A percentile compares a stretch with the other conserved stretches of the same genome.
Evolutionary conservation across 64 coral and sea anemone species (phyloP).

Genomic region (Pocillopora verrucosa): DNA sequence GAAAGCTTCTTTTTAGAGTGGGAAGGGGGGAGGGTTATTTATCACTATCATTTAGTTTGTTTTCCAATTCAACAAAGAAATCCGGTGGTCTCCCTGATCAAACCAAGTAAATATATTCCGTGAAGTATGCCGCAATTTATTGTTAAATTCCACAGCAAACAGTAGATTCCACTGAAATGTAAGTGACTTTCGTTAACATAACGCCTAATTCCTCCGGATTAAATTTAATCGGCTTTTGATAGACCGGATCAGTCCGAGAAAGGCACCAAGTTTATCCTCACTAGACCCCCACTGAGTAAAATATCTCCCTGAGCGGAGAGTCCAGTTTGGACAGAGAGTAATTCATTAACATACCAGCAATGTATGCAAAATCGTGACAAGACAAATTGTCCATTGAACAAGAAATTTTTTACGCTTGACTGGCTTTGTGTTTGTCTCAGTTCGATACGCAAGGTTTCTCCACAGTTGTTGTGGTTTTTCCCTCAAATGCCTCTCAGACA

Average conservation of each 20-base stretch:
- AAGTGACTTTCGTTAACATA: too few relatives aligned
- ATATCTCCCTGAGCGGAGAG: neutral
- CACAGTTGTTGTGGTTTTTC: neutral
- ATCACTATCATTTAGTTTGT: too few relatives aligned
- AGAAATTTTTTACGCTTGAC: constrained; percentile 37
- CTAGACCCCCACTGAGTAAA: neutral
- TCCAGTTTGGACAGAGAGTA: neutral
- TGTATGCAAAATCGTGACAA: neutral
- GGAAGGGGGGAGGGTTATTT: too few relatives aligned
- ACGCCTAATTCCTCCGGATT: too few relatives aligned
- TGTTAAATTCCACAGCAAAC: too few relatives aligned
- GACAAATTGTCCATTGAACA: neutral
- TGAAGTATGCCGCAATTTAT: too few relatives aligned
- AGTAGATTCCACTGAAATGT: too few relatives aligned
- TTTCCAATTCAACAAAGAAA: too few relatives aligned
- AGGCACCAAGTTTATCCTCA: neutral
- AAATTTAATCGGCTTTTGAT: too few relatives aligned
- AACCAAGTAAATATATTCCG: too few relatives aligned
- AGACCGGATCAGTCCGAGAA: neutral
- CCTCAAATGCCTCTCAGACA: neutral
- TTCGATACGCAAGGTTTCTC: constrained; percentile 13
- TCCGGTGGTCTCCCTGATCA: too few relatives aligned
- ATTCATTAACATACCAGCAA: neutral
- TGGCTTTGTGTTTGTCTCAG: constrained; percentile 21
- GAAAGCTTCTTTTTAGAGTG: too few relatives aligned